Base-by-base conservation (phyloP, 1,140 invertebrate species). In the Tribolium castaneum region DNA sequence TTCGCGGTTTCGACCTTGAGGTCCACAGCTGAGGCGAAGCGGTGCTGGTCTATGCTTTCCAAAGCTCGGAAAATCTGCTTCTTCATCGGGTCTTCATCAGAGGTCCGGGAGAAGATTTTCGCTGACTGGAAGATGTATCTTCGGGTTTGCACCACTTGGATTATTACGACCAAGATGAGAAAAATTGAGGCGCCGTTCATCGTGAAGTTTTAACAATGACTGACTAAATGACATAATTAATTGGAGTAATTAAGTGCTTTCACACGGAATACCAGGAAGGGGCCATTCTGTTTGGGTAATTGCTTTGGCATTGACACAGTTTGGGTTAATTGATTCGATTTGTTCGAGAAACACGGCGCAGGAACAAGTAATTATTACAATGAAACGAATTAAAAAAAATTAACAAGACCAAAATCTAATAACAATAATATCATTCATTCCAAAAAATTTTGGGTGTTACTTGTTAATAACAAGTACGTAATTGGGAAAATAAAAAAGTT, bases 281-380 rank as follows among this genome's bases (percentile, higher is more conserved):
- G 7, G 12, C 14, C 10, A 52, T 52, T 13, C 13, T n/a, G 49
- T 50, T 52, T 16, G 10, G 4, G 10, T 52, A 52, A 52, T 52
- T 52, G 51, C 3, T 52, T 52, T 19, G 51, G 16, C 51, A 52
- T 52, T 52, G 51, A 52, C 51, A 52, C 13, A 52, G 13, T 52
- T 52, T 45, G 7, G 9, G 39, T 45, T 45, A 45, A 45, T 45
- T 45, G 39, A 45, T n/a, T 45, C 39, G 39, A 45, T 45, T 49
- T 72, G 16, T 22, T 72, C 50, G 10, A 16, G 30, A 71, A 39
- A 34, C 9, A 39, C 2, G 13, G 6, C 12, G n/a, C 7, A 39
- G 72, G 87, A 45, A 72, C 10, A 13, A 10, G 72, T 16, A 19
- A 22, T 45, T 22, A 50, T 5, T 30, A 5, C 25, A 30, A 30